phyloP scores from a whole-genome alignment of 2,888 invertebrate species.

The Latheticus oryzae region DNA sequence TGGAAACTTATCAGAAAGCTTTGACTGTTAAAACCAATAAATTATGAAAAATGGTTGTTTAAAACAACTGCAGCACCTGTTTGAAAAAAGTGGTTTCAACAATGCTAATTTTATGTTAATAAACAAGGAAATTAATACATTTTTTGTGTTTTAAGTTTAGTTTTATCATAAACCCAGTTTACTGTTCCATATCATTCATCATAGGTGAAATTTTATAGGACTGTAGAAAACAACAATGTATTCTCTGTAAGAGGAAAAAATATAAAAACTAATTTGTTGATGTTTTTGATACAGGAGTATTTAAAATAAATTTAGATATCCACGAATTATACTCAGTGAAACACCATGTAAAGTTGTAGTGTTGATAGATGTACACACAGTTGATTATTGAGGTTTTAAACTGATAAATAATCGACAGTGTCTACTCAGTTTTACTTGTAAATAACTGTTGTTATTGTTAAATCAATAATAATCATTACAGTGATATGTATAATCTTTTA shows the following conservation, averaged over 20 bases:
- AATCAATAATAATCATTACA: constrained; percentile 51
- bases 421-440: constrained; percentile 47
- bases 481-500: constrained; percentile 61
- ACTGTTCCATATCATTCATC: constrained; percentile 34
- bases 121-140: background rate
- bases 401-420: constrained; percentile 8
- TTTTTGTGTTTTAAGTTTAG: constrained; percentile 2
- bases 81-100: background rate
- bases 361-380: constrained; percentile 19
- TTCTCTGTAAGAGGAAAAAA: constrained; percentile 20
- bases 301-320: constrained; percentile 19
- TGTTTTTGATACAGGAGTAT: constrained; percentile 25
- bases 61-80: background rate
- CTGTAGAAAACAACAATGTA: constrained; percentile 33
- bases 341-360: constrained; percentile 32
- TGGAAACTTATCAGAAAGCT: constrained; percentile 36
- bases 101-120: background rate
- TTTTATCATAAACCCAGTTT: constrained; percentile 4
- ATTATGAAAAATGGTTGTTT: constrained; percentile 10
- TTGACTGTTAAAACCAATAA: constrained; percentile 40
- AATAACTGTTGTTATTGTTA: constrained; percentile 52
- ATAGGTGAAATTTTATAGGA: constrained; percentile 18
- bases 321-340: constrained; percentile 25
- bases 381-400: constrained; percentile 4
- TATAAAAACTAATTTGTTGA: constrained; percentile 8